phyloP scores from a whole-genome alignment of 2,888 invertebrate genomes.

The Hirudinaria manillensis region DNA sequence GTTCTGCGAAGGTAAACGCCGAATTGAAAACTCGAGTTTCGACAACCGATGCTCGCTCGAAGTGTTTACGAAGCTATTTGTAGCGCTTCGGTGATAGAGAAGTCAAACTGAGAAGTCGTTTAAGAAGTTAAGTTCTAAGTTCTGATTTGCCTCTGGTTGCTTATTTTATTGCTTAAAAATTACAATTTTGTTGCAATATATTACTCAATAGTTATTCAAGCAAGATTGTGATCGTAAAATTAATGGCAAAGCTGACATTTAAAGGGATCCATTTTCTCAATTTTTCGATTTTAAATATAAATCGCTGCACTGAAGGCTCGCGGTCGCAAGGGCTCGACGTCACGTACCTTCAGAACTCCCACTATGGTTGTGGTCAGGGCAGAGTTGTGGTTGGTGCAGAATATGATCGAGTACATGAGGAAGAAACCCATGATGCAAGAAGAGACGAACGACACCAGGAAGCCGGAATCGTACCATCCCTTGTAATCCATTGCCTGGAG shows the following conservation, averaged over 20 bases:
- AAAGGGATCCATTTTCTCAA: too few relatives aligned
- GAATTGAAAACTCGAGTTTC: background rate
- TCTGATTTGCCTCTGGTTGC: too few relatives aligned
- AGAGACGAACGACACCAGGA: conserved; percentile 72
- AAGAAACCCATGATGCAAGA: conserved; percentile 96
- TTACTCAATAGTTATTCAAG: too few relatives aligned
- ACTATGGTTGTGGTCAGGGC: conserved; percentile 98
- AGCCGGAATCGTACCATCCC: conserved; percentile 71
- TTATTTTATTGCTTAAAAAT: too few relatives aligned
- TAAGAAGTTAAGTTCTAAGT: too few relatives aligned
- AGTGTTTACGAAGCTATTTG: background rate
- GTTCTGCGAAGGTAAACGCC: conserved; percentile 59
- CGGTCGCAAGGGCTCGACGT: too few relatives aligned
- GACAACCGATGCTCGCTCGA: background rate
- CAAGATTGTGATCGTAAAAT: too few relatives aligned
- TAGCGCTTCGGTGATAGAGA: background rate
- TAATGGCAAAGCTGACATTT: too few relatives aligned
- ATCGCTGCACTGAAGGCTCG: too few relatives aligned
- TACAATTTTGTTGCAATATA: too few relatives aligned
- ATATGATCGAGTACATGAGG: conserved; percentile 83
- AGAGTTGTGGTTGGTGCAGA: conserved; percentile 92
- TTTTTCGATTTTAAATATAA: too few relatives aligned
- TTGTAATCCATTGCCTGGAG: conserved; percentile 57
- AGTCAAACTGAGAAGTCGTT: too few relatives aligned
- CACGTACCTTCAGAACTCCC: conserved; percentile 75